These are phyloP conservation scores for Tribolium castaneum DNA, from an alignment of 1,140 invertebrate genomes.

Conservation along the genomic window DNA sequence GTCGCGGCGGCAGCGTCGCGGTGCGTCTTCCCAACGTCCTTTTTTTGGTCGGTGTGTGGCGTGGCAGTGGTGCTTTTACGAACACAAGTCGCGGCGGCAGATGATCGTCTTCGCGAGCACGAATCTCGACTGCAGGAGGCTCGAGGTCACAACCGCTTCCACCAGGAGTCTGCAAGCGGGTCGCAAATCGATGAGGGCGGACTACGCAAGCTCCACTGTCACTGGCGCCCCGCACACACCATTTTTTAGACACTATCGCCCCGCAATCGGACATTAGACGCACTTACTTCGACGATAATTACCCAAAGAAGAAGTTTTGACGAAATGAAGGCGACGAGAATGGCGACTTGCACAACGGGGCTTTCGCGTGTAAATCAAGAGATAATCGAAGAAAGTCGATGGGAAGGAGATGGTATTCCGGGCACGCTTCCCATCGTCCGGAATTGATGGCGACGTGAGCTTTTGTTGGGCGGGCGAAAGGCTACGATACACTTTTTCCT, in stretches of 20 bases:
- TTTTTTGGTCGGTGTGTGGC: conserved; percentile 15
- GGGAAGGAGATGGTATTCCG: not conserved
- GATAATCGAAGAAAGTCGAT: conserved; percentile 27
- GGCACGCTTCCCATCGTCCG: conserved; percentile 7
- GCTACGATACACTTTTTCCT: conserved; percentile 23
- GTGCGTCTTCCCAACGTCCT: not conserved
- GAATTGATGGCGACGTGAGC: conserved; percentile 28
- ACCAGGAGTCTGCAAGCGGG: conserved; percentile 43
- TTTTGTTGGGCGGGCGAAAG: not conserved
- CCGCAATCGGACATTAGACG: conserved; percentile 8
- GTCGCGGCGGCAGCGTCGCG: not conserved
- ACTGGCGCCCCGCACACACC: conserved; percentile 12
- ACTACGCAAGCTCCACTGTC: conserved; percentile 47
- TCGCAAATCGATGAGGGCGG: conserved; percentile 43
- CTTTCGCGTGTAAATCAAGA: conserved; percentile 20
- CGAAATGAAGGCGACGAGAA: not conserved
- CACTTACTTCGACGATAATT: not conserved
- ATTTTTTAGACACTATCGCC: conserved; percentile 15
- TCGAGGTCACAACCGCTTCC: conserved; percentile 42
- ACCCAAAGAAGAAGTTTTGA: not conserved
- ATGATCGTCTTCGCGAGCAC: conserved; percentile 37
- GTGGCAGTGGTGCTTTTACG: conserved; percentile 24
- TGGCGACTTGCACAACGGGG: not conserved
- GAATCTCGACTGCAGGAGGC: conserved; percentile 47
- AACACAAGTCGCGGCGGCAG: conserved; percentile 38